These are phyloP conservation scores for Taenaris catops DNA, from an alignment of 2,888 invertebrate species.

Conservation along the genomic window DNA sequence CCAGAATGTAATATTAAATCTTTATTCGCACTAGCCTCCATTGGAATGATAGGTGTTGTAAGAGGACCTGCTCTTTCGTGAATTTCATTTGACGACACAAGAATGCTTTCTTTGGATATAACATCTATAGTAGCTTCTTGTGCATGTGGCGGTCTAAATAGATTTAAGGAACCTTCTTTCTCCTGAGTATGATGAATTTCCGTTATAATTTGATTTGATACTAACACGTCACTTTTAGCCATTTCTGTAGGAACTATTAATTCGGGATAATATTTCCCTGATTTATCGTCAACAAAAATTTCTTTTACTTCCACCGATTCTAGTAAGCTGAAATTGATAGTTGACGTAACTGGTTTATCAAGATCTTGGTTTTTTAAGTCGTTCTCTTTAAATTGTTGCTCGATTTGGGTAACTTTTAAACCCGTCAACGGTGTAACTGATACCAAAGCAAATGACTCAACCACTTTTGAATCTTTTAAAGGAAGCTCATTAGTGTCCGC, in stretches of 20 bases:
- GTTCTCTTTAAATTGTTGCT: constrained; percentile 81
- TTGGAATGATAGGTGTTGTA: constrained; percentile 42
- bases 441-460: constrained; percentile 75
- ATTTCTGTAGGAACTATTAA: constrained; percentile 89
- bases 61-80: constrained; percentile 85
- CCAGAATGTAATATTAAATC: constrained; percentile 65
- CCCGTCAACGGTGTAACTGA: constrained; percentile 81
- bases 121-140: constrained; percentile 82
- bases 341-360: constrained; percentile 76
- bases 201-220: constrained; percentile 83
- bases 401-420: constrained; percentile 82
- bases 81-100: constrained; percentile 72
- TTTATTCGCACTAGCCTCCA: constrained; percentile 44
- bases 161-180: constrained; percentile 82
- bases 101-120: constrained; percentile 80
- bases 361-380: constrained; percentile 63
- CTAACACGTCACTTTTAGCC: constrained; percentile 82
- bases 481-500: constrained; percentile 81
- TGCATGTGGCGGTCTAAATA: constrained; percentile 78
- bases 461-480: constrained; percentile 65
- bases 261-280: constrained; percentile 89
- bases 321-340: constrained; percentile 80
- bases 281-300: constrained; percentile 84
- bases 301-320: constrained; percentile 85
- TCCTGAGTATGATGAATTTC: constrained; percentile 84